These are phyloP conservation scores for Palloptera scutellata DNA, from an alignment of 2,888 invertebrate species.

Conservation along the genomic window DNA sequence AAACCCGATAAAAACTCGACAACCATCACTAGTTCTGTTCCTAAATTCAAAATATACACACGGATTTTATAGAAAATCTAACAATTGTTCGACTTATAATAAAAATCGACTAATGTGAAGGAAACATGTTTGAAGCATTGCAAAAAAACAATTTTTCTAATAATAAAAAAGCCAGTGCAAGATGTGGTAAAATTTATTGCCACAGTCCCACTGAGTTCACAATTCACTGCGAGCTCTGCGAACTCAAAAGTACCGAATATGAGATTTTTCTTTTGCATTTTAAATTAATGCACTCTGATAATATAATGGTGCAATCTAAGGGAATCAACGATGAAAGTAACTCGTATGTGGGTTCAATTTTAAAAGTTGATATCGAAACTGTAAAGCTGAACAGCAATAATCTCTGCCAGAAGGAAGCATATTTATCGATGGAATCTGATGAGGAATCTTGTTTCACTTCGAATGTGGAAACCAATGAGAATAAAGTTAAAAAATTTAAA, in stretches of 20 bases:
- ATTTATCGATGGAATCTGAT: background rate
- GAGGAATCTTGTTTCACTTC: background rate
- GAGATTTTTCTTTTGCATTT: background rate
- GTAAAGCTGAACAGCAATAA: background rate
- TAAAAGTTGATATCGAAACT: constrained; percentile 1
- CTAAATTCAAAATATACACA: too few relatives aligned
- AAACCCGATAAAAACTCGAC: too few relatives aligned
- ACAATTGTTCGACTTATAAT: too few relatives aligned
- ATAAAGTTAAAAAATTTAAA: too few relatives aligned
- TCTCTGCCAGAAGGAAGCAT: background rate
- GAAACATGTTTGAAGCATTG: too few relatives aligned
- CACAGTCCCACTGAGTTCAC: constrained; percentile 52
- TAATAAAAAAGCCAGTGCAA: constrained; percentile 24
- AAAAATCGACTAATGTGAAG: too few relatives aligned
- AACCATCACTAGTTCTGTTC: too few relatives aligned
- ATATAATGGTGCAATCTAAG: background rate
- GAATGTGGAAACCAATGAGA: constrained; percentile 1
- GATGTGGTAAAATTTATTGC: constrained; percentile 57
- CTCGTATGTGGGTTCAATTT: background rate
- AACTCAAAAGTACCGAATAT: constrained; percentile 52
- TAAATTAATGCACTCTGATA: background rate
- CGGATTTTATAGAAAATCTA: too few relatives aligned
- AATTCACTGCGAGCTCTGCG: constrained; percentile 53
- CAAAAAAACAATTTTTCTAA: too few relatives aligned
- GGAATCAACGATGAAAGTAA: background rate